phyloP scores from a whole-genome alignment of 2,888 invertebrate species.

The Cryptus armator region DNA sequence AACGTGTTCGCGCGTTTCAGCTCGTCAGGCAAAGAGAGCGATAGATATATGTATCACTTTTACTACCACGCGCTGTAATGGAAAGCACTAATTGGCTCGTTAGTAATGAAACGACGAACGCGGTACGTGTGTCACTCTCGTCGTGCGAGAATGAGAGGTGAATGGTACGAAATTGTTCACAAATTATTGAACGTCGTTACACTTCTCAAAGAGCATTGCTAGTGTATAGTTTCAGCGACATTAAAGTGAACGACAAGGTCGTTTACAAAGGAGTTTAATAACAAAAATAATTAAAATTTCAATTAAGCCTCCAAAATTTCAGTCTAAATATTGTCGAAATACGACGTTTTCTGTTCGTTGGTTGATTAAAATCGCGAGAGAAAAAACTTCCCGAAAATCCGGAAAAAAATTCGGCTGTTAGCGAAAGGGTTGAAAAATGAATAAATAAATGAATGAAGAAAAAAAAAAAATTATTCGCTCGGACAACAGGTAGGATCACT shows the following conservation, averaged over 20 bases:
- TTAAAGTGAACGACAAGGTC: neutral
- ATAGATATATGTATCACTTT: neutral
- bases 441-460: too few relatives aligned
- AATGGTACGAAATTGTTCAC: neutral
- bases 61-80: neutral
- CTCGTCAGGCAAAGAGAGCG: neutral
- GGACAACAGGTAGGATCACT: too few relatives aligned
- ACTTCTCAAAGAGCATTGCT: neutral
- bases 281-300: neutral
- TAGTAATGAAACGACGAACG: constrained; percentile 67
- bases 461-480: too few relatives aligned
- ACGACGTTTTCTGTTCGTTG: too few relatives aligned
- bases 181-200: constrained; percentile 7
- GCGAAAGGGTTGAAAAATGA: too few relatives aligned
- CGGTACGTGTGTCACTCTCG: neutral
- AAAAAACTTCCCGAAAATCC: too few relatives aligned
- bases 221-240: neutral
- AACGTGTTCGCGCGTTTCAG: neutral
- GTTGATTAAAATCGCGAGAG: too few relatives aligned
- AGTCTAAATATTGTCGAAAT: too few relatives aligned
- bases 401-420: too few relatives aligned
- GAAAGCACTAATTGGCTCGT: constrained; percentile 71
- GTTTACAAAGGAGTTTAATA: neutral
- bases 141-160: constrained; percentile 6
- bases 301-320: too few relatives aligned